Evolutionary conservation across 2,888 invertebrate species (phyloP), one percentile per base, ranked within the genome.

Genomic region (Listrodromus nycthemerus): DNA sequence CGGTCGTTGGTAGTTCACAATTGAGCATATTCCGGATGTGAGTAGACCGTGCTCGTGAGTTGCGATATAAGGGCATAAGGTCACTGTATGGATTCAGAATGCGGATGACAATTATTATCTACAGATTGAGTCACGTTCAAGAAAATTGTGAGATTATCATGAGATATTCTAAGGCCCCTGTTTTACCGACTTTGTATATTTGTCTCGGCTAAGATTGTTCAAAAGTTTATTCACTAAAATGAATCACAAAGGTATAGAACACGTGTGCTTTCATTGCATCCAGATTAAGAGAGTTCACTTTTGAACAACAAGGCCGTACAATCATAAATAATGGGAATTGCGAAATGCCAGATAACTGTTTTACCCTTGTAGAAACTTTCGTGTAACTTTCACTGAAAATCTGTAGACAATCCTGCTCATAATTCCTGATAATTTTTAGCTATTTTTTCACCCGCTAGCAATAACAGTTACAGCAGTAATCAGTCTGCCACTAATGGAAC

Each of bases 401-500:
- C 13, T 24, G 8, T 13, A 55, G 21, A 24, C 24, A 55, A 52
- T 52, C 21, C 24, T 3, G 13, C 3, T 4, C 41, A 4, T 3
- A 24, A 55, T 10, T 55, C 24, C 13, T 55, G 24, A 55, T 55
- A 24, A 55, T 10, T 55, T 55, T 24, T 55, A 24, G 24, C 24
- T 21, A 24, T 55, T 24, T 55, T 55, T 13, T 24, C 24, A 21
- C 13, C 24, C 13, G 1, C 24, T 16, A 24, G 41, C 16, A 45
- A 45, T 45, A 45, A 16, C 16, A 55, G 52, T 52, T 2, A 52
- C 2, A 52, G 8, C n/a, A 21, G 55, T 55, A 24, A 55, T 55
- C 10, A 55, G 55, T 55, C 10, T 24, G 13, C 55, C 13, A 24
- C 55, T 55, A 55, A 55, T 55, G 55, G 55, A 55, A 55, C 10